phyloP scores from a whole-genome alignment of 2,113 vertebrate genomes.

The Psittacula cyanocephala region DNA sequence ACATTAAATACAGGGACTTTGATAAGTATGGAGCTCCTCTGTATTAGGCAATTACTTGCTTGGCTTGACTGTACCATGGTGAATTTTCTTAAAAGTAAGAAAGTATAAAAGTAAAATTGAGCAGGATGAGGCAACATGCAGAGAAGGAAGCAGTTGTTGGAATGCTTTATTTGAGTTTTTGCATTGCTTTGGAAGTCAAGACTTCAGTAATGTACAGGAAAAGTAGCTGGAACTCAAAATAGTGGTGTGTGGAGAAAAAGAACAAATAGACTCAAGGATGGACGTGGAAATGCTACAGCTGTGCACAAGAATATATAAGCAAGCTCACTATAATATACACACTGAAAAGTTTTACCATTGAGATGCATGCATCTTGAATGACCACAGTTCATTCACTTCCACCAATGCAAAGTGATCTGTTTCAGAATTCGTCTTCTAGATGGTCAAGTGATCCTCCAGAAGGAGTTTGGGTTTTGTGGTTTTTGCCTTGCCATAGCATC shows the following conservation, averaged over 20 bases:
- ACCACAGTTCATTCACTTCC: neutral
- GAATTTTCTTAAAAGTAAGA: neutral
- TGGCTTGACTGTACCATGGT: neutral
- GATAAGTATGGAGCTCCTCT: neutral
- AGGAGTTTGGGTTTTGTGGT: neutral
- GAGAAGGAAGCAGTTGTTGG: neutral
- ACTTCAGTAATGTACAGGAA: neutral
- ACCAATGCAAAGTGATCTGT: neutral
- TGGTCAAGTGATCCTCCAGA: neutral
- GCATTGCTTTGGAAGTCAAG: neutral
- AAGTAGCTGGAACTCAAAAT: neutral
- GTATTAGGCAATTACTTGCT: neutral
- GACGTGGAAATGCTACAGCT: neutral
- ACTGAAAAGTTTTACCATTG: neutral
- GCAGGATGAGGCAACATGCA: neutral
- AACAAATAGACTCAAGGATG: neutral
- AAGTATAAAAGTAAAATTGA: neutral
- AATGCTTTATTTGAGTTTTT: neutral
- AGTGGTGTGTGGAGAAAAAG: neutral
- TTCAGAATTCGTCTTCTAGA: neutral
- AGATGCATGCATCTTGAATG: neutral
- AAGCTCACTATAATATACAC: neutral
- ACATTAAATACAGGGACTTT: neutral
- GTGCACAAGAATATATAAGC: neutral
- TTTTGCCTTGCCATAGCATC: conserved; percentile 11